phyloP scores from a whole-genome alignment of 1,140 invertebrate species.

The Heliconius himera region DNA sequence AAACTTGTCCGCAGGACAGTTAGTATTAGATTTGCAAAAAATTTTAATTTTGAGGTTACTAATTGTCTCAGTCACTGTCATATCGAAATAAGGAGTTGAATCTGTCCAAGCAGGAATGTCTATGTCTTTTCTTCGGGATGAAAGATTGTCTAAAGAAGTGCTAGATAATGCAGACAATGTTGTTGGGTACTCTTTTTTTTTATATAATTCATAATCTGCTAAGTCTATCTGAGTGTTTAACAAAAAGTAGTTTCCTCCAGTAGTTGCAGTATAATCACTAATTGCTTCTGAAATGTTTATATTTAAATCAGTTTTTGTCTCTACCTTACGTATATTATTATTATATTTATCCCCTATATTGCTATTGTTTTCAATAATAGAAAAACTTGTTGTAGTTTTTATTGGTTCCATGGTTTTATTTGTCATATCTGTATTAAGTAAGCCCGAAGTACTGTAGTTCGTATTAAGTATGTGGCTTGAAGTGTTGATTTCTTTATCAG shows the following conservation, averaged over 20 bases:
- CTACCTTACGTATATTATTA: background rate
- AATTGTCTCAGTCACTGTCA: constrained; percentile 58
- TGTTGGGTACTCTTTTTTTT: constrained; percentile 43
- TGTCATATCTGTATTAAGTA: background rate
- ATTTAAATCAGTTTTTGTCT: background rate
- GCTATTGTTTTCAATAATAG: background rate
- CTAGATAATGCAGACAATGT: constrained; percentile 48
- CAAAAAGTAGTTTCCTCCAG: background rate
- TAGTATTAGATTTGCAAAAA: constrained; percentile 84
- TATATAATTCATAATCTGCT: constrained; percentile 13
- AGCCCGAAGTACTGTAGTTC: background rate
- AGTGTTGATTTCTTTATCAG: background rate
- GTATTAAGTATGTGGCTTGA: background rate
- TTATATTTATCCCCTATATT: background rate
- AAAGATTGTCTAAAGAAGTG: constrained; percentile 66
- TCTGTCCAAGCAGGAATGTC: constrained; percentile 77
- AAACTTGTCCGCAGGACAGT: constrained; percentile 85
- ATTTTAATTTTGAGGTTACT: constrained; percentile 66
- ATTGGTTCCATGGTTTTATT: background rate
- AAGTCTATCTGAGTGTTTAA: background rate
- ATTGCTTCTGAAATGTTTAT: background rate
- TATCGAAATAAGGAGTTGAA: constrained; percentile 60
- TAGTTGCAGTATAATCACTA: background rate
- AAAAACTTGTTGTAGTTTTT: background rate
- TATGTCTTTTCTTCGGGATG: constrained; percentile 69